These are phyloP conservation scores for Orius laevigatus DNA, from an alignment of 1,140 invertebrate species.

Conservation along the genomic window DNA sequence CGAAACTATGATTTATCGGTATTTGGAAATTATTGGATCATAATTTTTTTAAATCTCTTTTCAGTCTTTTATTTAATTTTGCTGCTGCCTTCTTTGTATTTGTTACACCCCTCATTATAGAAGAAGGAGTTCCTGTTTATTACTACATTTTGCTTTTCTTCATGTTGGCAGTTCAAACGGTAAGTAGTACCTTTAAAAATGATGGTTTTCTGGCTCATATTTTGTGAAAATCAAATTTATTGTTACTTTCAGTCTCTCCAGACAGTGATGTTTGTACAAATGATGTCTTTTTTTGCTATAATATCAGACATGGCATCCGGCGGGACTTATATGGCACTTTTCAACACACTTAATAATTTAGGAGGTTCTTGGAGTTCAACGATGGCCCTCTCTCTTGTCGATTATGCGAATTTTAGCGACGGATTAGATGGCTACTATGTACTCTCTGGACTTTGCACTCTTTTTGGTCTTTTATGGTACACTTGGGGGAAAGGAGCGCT, in stretches of 20 bases:
- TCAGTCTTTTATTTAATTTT: slow-evolving; percentile 55
- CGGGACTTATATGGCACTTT: slow-evolving; percentile 97
- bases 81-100: slow-evolving; percentile 70
- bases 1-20: slow-evolving; percentile 75
- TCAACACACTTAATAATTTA: slow-evolving; percentile 92
- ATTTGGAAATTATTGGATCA: slow-evolving; percentile 12
- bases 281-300: slow-evolving; percentile 69
- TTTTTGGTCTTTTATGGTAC: too few relatives aligned
- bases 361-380: slow-evolving; percentile 96
- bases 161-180: slow-evolving; percentile 81
- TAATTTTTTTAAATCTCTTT: slow-evolving; percentile 15
- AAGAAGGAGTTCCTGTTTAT: slow-evolving; percentile 48
- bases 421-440: too few relatives aligned
- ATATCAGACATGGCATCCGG: slow-evolving; percentile 87
- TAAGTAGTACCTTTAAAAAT: slow-evolving; percentile 33
- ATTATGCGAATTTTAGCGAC: slow-evolving; percentile 27
- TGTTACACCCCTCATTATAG: slow-evolving; percentile 56
- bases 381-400: slow-evolving; percentile 80
- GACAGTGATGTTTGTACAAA: slow-evolving; percentile 57
- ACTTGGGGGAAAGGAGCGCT: too few relatives aligned
- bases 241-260: too few relatives aligned
- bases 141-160: slow-evolving; percentile 67
- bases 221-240: too few relatives aligned
- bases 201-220: too few relatives aligned
- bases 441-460: too few relatives aligned